Evolutionary conservation across 1,140 invertebrate genomes (phyloP), one percentile per base, ranked within the genome.

Genomic region (Drosophila ohnishii): DNA sequence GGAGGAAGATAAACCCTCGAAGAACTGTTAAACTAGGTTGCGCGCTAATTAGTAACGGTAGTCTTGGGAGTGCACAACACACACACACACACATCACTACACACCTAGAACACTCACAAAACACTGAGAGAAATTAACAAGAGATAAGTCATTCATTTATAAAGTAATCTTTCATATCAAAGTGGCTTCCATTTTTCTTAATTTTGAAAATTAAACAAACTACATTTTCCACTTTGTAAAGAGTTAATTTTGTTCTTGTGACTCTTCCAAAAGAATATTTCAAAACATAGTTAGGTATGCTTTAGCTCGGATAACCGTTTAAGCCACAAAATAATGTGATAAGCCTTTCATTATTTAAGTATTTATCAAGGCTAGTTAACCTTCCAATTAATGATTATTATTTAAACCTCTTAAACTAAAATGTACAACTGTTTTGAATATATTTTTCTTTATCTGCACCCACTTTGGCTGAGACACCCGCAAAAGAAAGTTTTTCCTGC

Each of bases 1-100:
- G 73, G 32, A 53, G 72, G 65, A 70, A 62, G 62, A 71, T 75
- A 86, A 72, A 78, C 45, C 37, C 66, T 76, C 75, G 63, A 83
- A 79, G 83, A 87, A 87, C 83, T 86, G 83, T 83, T 87, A 83
- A 86, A 86, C 83, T 86, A 82, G 83, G 83, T 86, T 87, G 79
- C 84, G 47, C 83, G 67, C 83, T 86, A 86, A 86, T 86, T 86
- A 86, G 83, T 86, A 56, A 87, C 75, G 79, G 63, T 76, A 73
- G 79, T 86, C 83, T 66, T 66, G 83, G 83, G 83, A 86, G 65
- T 59, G 69, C 65, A 75, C 81, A 85, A 78, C 80, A 64, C 19
- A 19, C 19, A 19, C n/a, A n/a, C 75, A 74, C 77, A 53, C 50
- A 73, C 60, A 65, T 72, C 40, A 64, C 42, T 40, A 48, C 48